Evolutionary conservation across 2,113 vertebrate species (phyloP).

Genomic region (Calyptommatus sinebrachiatus): DNA sequence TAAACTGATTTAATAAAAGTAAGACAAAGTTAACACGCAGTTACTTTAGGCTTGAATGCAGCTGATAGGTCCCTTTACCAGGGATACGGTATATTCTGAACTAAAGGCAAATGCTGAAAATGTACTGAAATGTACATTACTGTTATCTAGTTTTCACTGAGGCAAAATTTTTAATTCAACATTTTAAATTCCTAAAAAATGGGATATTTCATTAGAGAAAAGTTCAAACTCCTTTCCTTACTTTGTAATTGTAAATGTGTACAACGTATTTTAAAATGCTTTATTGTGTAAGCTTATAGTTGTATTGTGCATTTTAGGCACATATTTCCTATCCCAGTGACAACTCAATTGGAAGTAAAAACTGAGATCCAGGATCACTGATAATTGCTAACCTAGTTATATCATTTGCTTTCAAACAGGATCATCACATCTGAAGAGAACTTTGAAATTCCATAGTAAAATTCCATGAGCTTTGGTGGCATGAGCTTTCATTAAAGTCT

Average conservation of each 20-base stretch:
- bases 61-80: too few species aligned
- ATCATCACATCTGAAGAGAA: not conserved
- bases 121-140: not conserved
- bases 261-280: not conserved
- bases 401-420: not conserved
- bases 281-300: not conserved
- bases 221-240: not conserved
- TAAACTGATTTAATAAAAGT: not conserved
- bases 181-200: too few species aligned
- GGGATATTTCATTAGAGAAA: too few species aligned
- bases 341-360: too few species aligned
- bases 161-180: too few species aligned
- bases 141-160: not conserved
- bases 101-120: too few species aligned
- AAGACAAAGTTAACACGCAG: not conserved
- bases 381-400: not conserved
- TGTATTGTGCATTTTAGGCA: not conserved
- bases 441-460: not conserved
- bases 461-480: too few species aligned
- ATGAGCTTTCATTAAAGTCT: too few species aligned
- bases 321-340: not conserved
- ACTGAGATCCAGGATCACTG: too few species aligned
- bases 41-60: not conserved
- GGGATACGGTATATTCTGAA: too few species aligned
- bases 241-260: not conserved